Evolutionary conservation across 2,888 invertebrate species (phyloP), one percentile per base, ranked within the genome.

Genomic region (Synanthedon myopaeformis): DNA sequence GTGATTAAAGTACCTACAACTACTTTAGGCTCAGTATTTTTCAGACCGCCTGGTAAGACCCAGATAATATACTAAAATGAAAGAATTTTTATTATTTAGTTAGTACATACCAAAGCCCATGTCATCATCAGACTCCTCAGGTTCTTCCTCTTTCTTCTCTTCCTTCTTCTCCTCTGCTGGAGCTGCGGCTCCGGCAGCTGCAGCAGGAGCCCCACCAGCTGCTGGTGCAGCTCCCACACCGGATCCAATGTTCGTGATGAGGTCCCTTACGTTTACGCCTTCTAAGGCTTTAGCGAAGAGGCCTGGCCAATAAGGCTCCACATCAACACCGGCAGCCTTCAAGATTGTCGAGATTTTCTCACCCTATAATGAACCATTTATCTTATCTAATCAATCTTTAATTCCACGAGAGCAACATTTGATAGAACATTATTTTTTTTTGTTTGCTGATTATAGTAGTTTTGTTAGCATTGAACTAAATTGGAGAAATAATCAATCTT

Each of bases 261-360:
- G 89, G 59, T 96, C 96, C 72, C 96, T 96, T 54, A 99, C 93
- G 78, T 97, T 97, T 61, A 98, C 89, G 60, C 96, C 96, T 82
- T 98, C 98, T 63, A 99, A 88, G 45, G 98, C 96, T 85, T 98
- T 98, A 62, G 99, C 96, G 83, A 99, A 99, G 55, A 99, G 91
- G 69, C 97, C 96, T 49, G 99, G 98, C 99, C 99, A 99, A 90
- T 98, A 99, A 17, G 99, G 98, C 83, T 99, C 99, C 48, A 99
- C 94, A 61, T 96, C 95, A 57, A 99, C 98, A 76, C 92, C 92
- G 63, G 99, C 98, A 51, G 99, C 98, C 86, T 98, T 99, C 76
- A 99, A 87, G 78, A 99, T 95, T 62, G 98, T 97, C 65, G 93
- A 93, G 82, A 99, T 96, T 88, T 99, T 99, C 76, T 99, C 99